A percentile compares a stretch with the other conserved stretches of the same genome.
Conservation (phyloP, 2,113 vertebrate genomes). For the Corapipo altera region DNA sequence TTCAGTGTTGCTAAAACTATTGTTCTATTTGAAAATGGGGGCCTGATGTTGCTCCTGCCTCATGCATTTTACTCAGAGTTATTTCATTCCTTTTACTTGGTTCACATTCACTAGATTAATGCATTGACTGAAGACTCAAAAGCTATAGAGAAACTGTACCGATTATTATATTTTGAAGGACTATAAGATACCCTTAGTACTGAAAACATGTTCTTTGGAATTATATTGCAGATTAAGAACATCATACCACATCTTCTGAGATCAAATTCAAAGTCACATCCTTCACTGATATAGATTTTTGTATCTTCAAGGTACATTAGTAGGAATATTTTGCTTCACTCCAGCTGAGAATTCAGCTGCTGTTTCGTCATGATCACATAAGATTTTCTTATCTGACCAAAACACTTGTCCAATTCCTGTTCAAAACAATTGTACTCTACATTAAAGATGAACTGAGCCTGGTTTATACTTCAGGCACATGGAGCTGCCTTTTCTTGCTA, state of each 20-base stretch:
- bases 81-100: not conserved
- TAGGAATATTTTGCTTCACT: not conserved
- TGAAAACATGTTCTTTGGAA: not conserved
- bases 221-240: not conserved
- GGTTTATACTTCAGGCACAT: not conserved
- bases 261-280: not conserved
- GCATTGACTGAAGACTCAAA: not conserved
- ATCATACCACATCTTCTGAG: not conserved
- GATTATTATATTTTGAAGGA: not conserved
- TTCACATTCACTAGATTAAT: not conserved
- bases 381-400: constrained; percentile 33
- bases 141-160: not conserved
- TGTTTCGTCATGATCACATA: not conserved
- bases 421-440: not conserved
- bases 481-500: not conserved
- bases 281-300: not conserved
- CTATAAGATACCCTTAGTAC: not conserved
- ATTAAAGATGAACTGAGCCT: not conserved
- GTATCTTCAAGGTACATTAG: not conserved
- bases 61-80: not conserved
- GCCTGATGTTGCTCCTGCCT: not conserved
- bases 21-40: not conserved
- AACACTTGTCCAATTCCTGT: constrained; percentile 3
- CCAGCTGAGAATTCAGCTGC: not conserved
- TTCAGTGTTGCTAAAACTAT: not conserved